Evolutionary conservation across 2,113 vertebrate species (phyloP), one percentile per base, ranked within the genome.

Genomic region (Carollia perspicillata): DNA sequence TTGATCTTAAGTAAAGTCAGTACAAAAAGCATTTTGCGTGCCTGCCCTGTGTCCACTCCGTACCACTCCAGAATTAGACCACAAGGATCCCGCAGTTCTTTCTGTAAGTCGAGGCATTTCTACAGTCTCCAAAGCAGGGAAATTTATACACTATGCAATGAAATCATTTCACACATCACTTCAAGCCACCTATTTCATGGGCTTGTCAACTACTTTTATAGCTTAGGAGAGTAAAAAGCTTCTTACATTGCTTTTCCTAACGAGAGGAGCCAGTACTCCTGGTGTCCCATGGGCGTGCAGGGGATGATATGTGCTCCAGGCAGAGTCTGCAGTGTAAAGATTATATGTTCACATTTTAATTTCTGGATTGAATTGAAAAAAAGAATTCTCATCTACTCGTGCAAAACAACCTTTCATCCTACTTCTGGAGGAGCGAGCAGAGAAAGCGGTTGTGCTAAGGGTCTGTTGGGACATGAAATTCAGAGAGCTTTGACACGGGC

Each of bases 121-220:
- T 92, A 42, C 14, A 30, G 8, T 71, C 49, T 96, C 77, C 53
- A 28, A 90, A 51, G 23, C 58, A 47, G 53, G 44, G 16, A 53
- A 78, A 75, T n/a, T 83, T 44, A 65, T 4, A 83, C 22, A 53
- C 8, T 63, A 5, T 40, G 37, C 78, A 81, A 78, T 85, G 44
- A 77, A 84, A 84, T 88, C 58, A 91, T 88, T 90, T 92, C 84
- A 94, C 35, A 85, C 74, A 63, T 92, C 75, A 58, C 77, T 92
- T 78, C 80, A 86, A 94, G 49, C 5, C 92, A 92, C 75, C 51
- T 60, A 77, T 72, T 90, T 95, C 66, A 37, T 14, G 65, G 63
- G n/a, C 66, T 92, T 84, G 37, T 75, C 72, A 84, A 63, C 26
- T 42, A 37, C 26, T 60, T 85, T 72, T 55, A 47, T 22, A 60